Conservation (phyloP, 2,888 invertebrate genomes). For the Drosophila rellima region DNA sequence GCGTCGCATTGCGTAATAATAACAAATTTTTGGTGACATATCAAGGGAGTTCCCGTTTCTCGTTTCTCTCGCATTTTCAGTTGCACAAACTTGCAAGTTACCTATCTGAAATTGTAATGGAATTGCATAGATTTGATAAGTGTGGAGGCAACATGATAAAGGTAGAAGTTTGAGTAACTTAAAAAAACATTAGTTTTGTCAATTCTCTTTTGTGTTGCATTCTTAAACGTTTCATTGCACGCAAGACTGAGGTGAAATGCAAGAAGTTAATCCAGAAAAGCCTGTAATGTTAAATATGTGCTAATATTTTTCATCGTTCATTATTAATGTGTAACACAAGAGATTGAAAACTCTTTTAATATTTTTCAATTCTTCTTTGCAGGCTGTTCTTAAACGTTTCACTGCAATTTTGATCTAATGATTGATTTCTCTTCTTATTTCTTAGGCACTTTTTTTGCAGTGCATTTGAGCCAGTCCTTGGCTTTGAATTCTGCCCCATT, state of each 20-base stretch:
- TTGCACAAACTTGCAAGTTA: not conserved
- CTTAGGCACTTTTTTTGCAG: not conserved
- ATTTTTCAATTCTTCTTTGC: too few species aligned
- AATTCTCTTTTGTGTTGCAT: too few species aligned
- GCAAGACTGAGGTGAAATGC: too few species aligned
- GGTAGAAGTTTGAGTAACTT: too few species aligned
- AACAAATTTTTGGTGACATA: slow-evolving; percentile 30
- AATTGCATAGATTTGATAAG: not conserved
- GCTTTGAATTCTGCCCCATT: not conserved
- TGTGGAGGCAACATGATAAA: not conserved
- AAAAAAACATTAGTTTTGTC: too few species aligned
- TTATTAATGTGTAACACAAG: too few species aligned
- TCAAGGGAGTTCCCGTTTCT: slow-evolving; percentile 33
- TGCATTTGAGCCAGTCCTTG: not conserved
- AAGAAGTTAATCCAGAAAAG: too few species aligned
- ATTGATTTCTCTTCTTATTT: not conserved
- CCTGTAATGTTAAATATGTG: too few species aligned
- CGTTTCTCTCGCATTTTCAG: not conserved
- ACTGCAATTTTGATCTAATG: not conserved
- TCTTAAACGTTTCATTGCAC: not conserved
- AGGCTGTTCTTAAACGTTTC: too few species aligned
- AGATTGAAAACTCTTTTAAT: too few species aligned
- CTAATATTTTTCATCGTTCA: too few species aligned
- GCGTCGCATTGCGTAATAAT: slow-evolving; percentile 58
- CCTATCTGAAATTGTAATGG: not conserved